Evolutionary conservation across 2,113 vertebrate genomes (phyloP), one percentile per base, ranked within the genome.

Genomic region (Neodon shergylaensis): DNA sequence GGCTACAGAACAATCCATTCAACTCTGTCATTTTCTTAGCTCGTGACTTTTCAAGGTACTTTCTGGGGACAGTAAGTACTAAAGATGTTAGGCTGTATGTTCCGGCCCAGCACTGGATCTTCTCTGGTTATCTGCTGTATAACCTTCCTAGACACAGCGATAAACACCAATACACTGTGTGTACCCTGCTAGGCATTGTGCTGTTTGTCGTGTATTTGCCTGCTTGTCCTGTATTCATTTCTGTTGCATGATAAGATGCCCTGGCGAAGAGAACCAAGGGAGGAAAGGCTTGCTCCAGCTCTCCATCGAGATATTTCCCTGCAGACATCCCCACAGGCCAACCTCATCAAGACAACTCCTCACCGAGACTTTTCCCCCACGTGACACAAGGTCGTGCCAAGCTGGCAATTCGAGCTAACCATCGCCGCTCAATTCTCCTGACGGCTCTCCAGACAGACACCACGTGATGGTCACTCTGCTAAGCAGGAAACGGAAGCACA

Each of bases 401-500:
- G 17, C 83, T 68, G 28, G 42, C 31, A 24, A 31, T 12, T 22
- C 13, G 2, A 36, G 63, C 31, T 68, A 68, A 36, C 61, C 39
- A 33, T 33, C 4, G 33, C 82, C 17, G 28, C 42, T 65, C 28
- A 26, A 4, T 36, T 74, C 74, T 77, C 72, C 74, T 3, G 73
- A 84, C 2, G 72, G 76, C 33, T 84, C 42, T n/a, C 10, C 0
- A 88, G 72, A 81, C 0, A 63, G 26, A 11, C 1, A 65, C 66
- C 84, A 13, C 1, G 31, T 17, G 7, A 61, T 36, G 54, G 19
- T 90, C 28, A 22, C 70, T 66, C 88, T 66, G 70, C 47, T 76
- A 72, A 65, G 52, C 31, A 94, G 73, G 74, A 94, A 81, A 74
- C 21, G 8, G 77, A 93, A 42, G 87, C 74, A 72, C n/a, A 49